These are phyloP conservation scores for Lanius collurio DNA, from an alignment of 2,113 vertebrate species.

Conservation along the genomic window DNA sequence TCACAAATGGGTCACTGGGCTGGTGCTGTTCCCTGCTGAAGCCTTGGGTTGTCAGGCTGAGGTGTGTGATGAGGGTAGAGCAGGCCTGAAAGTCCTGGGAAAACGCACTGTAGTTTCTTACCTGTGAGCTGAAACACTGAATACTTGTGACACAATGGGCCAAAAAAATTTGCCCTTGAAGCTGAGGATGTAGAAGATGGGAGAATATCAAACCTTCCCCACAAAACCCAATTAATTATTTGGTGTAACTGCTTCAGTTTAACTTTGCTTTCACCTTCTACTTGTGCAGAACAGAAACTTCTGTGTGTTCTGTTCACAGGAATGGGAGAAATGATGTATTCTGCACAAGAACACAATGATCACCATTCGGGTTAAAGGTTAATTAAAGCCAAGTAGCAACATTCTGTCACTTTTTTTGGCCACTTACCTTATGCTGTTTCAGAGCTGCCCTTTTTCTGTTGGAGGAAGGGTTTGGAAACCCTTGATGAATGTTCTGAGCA, in stretches of 20 bases:
- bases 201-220: accelerated
- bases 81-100: not conserved
- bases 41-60: not conserved
- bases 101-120: not conserved
- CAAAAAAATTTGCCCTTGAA: not conserved
- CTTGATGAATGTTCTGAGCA: accelerated
- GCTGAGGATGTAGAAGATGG: not conserved
- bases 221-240: accelerated
- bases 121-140: accelerated
- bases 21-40: not conserved
- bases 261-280: not conserved
- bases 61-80: accelerated
- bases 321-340: not conserved
- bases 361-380: not conserved
- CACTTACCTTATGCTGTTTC: not conserved
- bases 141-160: accelerated
- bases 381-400: not conserved
- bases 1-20: accelerated
- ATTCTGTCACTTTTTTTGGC: not conserved
- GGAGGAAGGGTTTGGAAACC: not conserved
- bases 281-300: not conserved
- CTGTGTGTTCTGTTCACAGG: not conserved
- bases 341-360: accelerated
- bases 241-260: too few relatives aligned
- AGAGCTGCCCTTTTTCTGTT: not conserved